Evolutionary conservation across 2,888 invertebrate genomes (phyloP), one percentile per base, ranked within the genome.

Genomic region (Amphimallon solstitiale): DNA sequence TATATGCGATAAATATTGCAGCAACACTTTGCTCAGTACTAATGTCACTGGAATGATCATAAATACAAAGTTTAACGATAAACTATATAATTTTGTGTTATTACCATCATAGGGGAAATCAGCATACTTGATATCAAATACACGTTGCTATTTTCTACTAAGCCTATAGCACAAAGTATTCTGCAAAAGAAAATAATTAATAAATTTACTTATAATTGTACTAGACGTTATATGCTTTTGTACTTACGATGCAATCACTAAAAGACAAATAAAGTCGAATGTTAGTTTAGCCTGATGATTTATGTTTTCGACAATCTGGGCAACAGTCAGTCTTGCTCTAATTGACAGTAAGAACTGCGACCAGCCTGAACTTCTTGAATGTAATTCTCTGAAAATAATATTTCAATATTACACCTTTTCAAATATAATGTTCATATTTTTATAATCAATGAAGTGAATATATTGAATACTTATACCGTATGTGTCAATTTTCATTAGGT

Each of bases 91-190:
- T 23, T 12, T 51, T 49, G 17, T 49, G 15, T 10, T 2, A n/a
- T 79, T 80, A 90, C 91, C 92, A 92, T 92, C 43, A 93, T 83
- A 0, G 92, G 92, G 0, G 92, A 92, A 64, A 93, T 90, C 14
- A 93, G 85, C 92, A 93, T 92, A 76, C 92, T 92, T 56, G 92
- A 92, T 4, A 92, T 90, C 40, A 93, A 81, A 65, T 89, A 86
- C 7, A 92, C 89, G 4, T 90, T 89, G 70, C 90, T 92, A 77
- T 91, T 88, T 78, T 92, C 92, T 6, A 89, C 86, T 66, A 93
- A 80, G 1, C 92, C 92, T 70, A 92, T 84, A 1, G 89, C 89
- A 46, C 92, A 90, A 49, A 92, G 86, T 60, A 90, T 79, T 56
- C 89, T 89, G 76, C 14, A 81, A 80, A 23, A 35, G 15, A 43